These are phyloP conservation scores for Lymantria dispar DNA, from an alignment of 2,888 invertebrate species.

Conservation along the genomic window DNA sequence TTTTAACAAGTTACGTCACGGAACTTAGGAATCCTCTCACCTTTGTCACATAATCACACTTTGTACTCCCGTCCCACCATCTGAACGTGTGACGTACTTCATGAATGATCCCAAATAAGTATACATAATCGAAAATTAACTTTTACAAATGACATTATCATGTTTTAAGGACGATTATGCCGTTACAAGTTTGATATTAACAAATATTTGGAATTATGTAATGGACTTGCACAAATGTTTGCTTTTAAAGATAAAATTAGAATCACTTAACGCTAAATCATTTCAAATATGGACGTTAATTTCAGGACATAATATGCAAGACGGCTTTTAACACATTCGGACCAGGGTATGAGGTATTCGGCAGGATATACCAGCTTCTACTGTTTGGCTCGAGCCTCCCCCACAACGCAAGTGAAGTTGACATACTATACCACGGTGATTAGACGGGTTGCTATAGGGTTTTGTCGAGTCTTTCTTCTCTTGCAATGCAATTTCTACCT, in stretches of 20 bases:
- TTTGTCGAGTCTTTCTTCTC: no score
- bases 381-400: no score
- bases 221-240: constrained; percentile 51
- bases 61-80: no score
- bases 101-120: no score
- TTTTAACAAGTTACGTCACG: no score
- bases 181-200: constrained; percentile 32
- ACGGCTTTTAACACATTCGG: constrained; percentile 65
- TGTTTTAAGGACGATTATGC: constrained; percentile 45
- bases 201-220: constrained; percentile 40
- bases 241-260: constrained; percentile 56
- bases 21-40: no score
- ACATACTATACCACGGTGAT: no score
- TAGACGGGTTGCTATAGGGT: no score
- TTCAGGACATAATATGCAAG: constrained; percentile 76
- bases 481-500: no score
- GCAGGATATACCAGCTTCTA: constrained; percentile 8
- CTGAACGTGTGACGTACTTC: no score
- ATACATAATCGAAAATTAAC: constrained; percentile 51
- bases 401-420: no score
- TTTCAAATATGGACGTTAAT: constrained; percentile 79
- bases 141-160: constrained; percentile 39
- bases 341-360: constrained; percentile 44
- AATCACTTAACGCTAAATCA: constrained; percentile 77
- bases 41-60: no score